phyloP scores from a whole-genome alignment of 1,140 invertebrate species.

The Cydia amplana region DNA sequence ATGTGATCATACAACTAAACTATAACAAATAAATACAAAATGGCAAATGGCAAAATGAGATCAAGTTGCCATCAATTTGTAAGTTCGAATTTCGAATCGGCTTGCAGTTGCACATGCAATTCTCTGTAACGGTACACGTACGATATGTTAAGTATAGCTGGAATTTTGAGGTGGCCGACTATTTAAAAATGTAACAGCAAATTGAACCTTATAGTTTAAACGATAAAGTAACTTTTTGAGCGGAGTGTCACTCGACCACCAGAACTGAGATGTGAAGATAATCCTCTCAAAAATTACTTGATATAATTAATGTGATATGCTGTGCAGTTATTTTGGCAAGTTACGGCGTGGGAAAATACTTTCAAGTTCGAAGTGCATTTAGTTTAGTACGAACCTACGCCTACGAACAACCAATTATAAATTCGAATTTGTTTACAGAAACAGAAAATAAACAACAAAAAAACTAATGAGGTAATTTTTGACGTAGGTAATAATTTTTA shows the following conservation, averaged over 20 bases:
- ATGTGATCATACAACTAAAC: too few relatives aligned
- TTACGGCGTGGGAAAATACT: neutral
- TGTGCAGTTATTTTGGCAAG: constrained; percentile 7
- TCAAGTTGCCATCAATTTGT: too few relatives aligned
- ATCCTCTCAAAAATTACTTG: neutral
- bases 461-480: too few relatives aligned
- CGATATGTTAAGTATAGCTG: neutral
- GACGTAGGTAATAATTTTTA: too few relatives aligned
- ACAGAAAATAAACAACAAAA: too few relatives aligned
- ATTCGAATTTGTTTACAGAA: too few relatives aligned
- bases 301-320: neutral
- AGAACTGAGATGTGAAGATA: constrained; percentile 3
- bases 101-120: neutral
- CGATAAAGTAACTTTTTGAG: neutral
- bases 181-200: neutral
- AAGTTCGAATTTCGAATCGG: too few relatives aligned
- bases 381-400: too few relatives aligned
- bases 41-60: too few relatives aligned
- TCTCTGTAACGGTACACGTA: neutral
- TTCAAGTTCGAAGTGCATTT: too few relatives aligned
- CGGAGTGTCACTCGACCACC: neutral
- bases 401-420: too few relatives aligned
- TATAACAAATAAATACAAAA: too few relatives aligned
- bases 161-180: neutral
- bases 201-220: neutral